Evolutionary conservation across 1,140 invertebrate species (phyloP).

Genomic region (Acyrthosiphon pisum): DNA sequence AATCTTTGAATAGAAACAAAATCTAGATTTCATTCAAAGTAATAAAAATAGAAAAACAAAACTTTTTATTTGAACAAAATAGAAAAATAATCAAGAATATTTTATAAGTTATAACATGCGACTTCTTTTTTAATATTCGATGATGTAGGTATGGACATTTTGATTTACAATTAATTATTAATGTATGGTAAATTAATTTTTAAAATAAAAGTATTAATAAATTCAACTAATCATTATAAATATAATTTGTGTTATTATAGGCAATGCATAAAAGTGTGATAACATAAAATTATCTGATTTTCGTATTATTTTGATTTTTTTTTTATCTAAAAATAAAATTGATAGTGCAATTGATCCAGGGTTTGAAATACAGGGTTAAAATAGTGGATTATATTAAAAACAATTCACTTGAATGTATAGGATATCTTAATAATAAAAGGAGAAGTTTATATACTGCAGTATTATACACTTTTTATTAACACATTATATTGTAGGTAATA

Average conservation of each 20-base stretch:
- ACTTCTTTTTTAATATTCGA: neutral
- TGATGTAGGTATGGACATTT: neutral
- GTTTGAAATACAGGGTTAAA: neutral
- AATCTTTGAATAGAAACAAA: neutral
- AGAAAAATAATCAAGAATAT: neutral
- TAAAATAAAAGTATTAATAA: neutral
- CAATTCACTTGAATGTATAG: neutral
- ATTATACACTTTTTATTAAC: neutral
- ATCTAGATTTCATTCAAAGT: neutral
- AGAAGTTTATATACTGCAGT: too few relatives aligned
- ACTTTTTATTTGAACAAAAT: neutral
- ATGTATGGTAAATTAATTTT: neutral
- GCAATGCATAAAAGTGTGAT: neutral
- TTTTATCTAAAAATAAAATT: neutral
- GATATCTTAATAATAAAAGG: neutral
- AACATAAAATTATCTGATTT: neutral
- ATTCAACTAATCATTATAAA: neutral
- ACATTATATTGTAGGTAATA: neutral
- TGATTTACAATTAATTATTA: neutral
- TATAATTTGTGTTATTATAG: neutral
- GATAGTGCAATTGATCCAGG: neutral
- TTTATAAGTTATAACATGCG: too few relatives aligned
- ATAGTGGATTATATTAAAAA: neutral
- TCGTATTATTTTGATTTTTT: neutral
- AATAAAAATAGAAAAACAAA: neutral